phyloP scores from a whole-genome alignment of 2,888 invertebrate genomes.

The Diogma glabrata region DNA sequence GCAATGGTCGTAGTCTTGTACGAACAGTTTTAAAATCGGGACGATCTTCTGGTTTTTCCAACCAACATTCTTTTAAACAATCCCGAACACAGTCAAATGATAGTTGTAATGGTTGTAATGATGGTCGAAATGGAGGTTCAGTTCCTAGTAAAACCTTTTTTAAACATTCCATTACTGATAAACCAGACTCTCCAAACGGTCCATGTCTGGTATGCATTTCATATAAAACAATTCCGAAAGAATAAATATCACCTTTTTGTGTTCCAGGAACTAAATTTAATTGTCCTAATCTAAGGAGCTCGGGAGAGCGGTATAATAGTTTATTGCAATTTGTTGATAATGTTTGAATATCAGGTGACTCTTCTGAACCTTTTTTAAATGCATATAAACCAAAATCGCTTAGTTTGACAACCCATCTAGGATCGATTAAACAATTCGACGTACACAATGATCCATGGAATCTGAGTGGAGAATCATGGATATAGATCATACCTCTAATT shows the following conservation, averaged over 20 bases:
- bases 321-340: constrained; percentile 53
- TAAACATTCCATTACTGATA: constrained; percentile 50
- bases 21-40: constrained; percentile 80
- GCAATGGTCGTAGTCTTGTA: constrained; percentile 62
- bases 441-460: constrained; percentile 82
- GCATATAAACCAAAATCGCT: constrained; percentile 85
- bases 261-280: constrained; percentile 40
- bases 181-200: constrained; percentile 64
- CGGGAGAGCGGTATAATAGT: constrained; percentile 70
- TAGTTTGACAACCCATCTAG: constrained; percentile 88
- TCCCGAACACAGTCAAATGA: constrained; percentile 79
- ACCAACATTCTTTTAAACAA: constrained; percentile 79
- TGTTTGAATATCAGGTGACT: constrained; percentile 46
- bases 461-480: constrained; percentile 76
- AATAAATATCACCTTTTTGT: constrained; percentile 73
- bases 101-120: constrained; percentile 63
- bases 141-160: constrained; percentile 30
- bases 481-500: constrained; percentile 81
- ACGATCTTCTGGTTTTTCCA: constrained; percentile 62
- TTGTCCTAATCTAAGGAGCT: constrained; percentile 48
- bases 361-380: constrained; percentile 66
- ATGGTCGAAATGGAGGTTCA: constrained; percentile 47
- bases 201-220: constrained; percentile 79
- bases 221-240: constrained; percentile 78
- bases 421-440: constrained; percentile 88